Evolutionary conservation across 2,888 invertebrate genomes (phyloP).

Genomic region (Minunthozetes semirufus): DNA sequence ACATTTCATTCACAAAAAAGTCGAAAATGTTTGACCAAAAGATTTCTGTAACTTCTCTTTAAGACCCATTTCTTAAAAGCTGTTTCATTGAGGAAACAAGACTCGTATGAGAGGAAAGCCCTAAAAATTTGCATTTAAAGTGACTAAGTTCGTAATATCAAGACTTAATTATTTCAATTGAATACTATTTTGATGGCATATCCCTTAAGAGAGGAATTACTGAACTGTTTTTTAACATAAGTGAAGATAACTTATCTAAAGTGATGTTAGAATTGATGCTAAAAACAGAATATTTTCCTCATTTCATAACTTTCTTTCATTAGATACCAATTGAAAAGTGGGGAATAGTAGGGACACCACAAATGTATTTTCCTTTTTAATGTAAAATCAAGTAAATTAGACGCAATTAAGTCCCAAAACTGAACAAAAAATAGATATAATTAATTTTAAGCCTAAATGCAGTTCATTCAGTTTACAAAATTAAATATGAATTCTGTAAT

Average conservation of each 20-base stretch:
- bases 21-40: neutral
- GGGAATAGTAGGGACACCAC: neutral
- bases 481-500: too few species aligned
- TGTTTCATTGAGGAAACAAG: neutral
- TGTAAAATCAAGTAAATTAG: too few species aligned
- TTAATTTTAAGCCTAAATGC: neutral
- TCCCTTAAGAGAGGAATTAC: neutral
- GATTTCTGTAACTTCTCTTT: neutral
- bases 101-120: neutral
- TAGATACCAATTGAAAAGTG: neutral
- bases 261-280: neutral
- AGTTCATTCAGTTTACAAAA: neutral
- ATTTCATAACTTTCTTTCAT: neutral
- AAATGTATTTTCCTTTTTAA: neutral
- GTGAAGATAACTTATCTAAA: neutral
- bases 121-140: neutral
- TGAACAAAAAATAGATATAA: neutral
- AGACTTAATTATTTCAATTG: neutral
- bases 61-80: neutral
- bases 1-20: slow-evolving; percentile 22
- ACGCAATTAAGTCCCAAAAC: neutral
- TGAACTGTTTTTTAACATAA: slow-evolving; percentile 5
- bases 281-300: neutral
- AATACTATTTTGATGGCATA: neutral
- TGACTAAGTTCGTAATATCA: neutral